Evolutionary conservation across 2,113 vertebrate genomes (phyloP).

Genomic region (Phylloscopus trochiloides): DNA sequence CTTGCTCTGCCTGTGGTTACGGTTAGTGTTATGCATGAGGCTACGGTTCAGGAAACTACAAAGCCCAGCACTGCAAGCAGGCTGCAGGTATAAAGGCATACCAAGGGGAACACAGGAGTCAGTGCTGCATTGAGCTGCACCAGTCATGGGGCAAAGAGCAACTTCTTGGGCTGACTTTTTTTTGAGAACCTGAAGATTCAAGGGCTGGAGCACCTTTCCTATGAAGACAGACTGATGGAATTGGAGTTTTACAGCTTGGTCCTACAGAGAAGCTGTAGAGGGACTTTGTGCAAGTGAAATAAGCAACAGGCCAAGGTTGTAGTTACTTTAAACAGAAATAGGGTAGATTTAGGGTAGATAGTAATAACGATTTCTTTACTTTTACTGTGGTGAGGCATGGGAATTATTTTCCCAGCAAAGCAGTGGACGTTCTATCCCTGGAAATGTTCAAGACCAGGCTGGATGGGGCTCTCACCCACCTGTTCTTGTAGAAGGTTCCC

Average conservation of each 20-base stretch:
- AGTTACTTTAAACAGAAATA: not conserved
- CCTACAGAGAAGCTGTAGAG: not conserved
- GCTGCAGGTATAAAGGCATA: too few species aligned
- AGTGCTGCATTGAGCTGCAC: not conserved
- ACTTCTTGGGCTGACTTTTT: not conserved
- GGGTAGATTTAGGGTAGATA: not conserved
- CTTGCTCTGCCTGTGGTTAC: not conserved
- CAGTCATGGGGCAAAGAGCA: not conserved
- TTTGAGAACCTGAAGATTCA: not conserved
- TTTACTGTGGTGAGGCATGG: not conserved
- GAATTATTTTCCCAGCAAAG: accelerated
- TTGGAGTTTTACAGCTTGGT: not conserved
- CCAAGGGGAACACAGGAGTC: not conserved
- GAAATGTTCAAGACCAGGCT: not conserved
- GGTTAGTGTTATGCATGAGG: accelerated
- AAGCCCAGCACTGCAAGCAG: not conserved
- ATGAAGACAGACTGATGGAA: not conserved
- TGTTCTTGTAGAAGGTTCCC: not conserved
- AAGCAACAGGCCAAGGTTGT: not conserved
- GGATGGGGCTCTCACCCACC: not conserved
- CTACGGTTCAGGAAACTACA: not conserved
- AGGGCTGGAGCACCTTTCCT: not conserved
- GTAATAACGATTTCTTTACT: not conserved
- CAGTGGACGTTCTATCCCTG: not conserved
- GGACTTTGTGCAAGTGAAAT: not conserved